Evolutionary conservation across 2,113 vertebrate genomes (phyloP).

Genomic region (Rhagologus leucostigma): DNA sequence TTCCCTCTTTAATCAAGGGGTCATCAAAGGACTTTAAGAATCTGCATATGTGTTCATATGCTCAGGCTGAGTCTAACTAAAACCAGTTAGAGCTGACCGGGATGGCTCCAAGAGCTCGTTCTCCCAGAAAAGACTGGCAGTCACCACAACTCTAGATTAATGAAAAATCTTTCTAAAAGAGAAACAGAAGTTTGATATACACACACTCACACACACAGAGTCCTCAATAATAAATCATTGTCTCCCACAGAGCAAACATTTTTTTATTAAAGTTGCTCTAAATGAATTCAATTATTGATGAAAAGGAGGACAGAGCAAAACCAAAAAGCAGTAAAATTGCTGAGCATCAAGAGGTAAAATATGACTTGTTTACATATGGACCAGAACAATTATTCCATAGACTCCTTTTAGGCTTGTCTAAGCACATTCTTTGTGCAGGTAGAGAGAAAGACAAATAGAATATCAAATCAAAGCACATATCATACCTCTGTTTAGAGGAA

Average conservation of each 20-base stretch:
- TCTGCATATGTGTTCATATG: rapidly evolving
- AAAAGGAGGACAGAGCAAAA: background rate
- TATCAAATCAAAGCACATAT: background rate
- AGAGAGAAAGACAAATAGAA: background rate
- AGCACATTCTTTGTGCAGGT: background rate
- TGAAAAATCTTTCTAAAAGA: background rate
- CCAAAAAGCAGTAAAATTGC: background rate
- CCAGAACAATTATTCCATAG: background rate
- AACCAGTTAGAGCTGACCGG: background rate
- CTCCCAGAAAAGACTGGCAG: background rate
- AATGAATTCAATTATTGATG: background rate
- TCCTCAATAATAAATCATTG: background rate
- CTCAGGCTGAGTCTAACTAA: background rate
- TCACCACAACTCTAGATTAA: background rate
- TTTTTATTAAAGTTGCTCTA: background rate
- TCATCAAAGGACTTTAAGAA: background rate
- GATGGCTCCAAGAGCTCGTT: rapidly evolving
- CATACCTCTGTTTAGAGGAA: background rate
- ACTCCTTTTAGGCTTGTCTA: background rate
- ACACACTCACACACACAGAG: background rate
- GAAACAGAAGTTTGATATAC: background rate
- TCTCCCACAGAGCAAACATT: background rate
- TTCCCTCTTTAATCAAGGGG: background rate
- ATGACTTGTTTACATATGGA: background rate
- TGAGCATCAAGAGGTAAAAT: background rate